phyloP scores from a whole-genome alignment of 2,797 vertebrate species.

The Scarus forsteni region DNA sequence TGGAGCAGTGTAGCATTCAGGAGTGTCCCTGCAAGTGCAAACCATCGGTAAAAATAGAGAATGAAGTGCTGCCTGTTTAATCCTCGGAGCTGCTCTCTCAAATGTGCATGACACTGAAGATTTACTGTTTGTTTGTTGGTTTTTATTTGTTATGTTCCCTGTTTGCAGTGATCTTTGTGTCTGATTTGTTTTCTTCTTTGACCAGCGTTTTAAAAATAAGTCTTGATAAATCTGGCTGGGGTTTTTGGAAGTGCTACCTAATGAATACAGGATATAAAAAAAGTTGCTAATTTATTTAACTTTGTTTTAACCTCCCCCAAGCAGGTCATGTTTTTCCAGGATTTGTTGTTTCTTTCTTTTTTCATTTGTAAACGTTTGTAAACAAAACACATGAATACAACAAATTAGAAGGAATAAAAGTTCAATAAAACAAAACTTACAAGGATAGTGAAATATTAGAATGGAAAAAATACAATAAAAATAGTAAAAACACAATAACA shows the following conservation, averaged over 20 bases:
- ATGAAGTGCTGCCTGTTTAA: neutral
- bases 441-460: too few relatives aligned
- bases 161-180: constrained; percentile 31
- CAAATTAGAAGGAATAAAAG: too few relatives aligned
- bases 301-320: too few relatives aligned
- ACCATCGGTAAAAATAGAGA: constrained; percentile 83
- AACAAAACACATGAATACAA: too few relatives aligned
- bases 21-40: constrained; percentile 88
- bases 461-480: too few relatives aligned
- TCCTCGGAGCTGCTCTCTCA: neutral
- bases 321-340: too few relatives aligned
- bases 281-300: too few relatives aligned
- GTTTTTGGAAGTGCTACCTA: neutral
- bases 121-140: neutral
- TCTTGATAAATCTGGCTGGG: neutral
- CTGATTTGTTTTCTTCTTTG: neutral
- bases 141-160: neutral
- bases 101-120: neutral
- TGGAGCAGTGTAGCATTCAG: constrained; percentile 89
- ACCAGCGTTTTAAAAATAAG: neutral
- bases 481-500: too few relatives aligned
- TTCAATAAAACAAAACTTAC: too few relatives aligned
- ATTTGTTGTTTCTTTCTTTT: too few relatives aligned
- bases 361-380: too few relatives aligned
- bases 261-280: too few relatives aligned